Evolutionary conservation across 2,888 invertebrate species (phyloP).

Genomic region (Troides aeacus): DNA sequence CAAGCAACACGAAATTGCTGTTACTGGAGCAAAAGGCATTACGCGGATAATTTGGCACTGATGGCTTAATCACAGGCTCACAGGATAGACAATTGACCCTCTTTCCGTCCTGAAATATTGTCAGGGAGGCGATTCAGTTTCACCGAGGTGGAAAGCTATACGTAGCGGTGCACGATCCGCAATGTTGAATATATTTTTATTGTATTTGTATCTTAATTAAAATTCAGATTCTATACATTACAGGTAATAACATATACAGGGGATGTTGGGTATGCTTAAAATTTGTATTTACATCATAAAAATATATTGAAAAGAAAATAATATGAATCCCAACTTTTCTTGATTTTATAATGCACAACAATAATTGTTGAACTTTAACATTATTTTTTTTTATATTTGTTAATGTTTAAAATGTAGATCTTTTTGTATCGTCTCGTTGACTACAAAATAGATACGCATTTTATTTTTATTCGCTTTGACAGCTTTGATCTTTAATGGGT

Average conservation of each 20-base stretch:
- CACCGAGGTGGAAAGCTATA: constrained; percentile 33
- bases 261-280: constrained; percentile 34
- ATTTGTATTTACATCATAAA: constrained; percentile 39
- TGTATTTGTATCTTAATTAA: not conserved
- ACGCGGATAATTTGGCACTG: constrained; percentile 48
- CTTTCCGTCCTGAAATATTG: constrained; percentile 41
- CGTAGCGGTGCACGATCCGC: constrained; percentile 12
- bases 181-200: constrained; percentile 19
- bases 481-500: constrained; percentile 59
- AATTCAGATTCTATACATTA: not conserved
- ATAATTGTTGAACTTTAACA: too few species aligned
- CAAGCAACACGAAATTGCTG: constrained; percentile 39
- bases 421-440: constrained; percentile 38
- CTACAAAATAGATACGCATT: constrained; percentile 47
- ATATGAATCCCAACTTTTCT: too few species aligned
- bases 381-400: not conserved
- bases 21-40: constrained; percentile 41
- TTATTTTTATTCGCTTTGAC: constrained; percentile 52
- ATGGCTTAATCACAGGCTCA: constrained; percentile 48
- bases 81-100: constrained; percentile 43
- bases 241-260: not conserved
- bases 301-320: too few species aligned
- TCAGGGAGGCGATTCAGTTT: constrained; percentile 36
- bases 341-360: too few species aligned
- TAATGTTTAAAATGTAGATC: not conserved